These are phyloP conservation scores for Trissolcus basalis DNA, from an alignment of 1,140 invertebrate species.

Conservation along the genomic window DNA sequence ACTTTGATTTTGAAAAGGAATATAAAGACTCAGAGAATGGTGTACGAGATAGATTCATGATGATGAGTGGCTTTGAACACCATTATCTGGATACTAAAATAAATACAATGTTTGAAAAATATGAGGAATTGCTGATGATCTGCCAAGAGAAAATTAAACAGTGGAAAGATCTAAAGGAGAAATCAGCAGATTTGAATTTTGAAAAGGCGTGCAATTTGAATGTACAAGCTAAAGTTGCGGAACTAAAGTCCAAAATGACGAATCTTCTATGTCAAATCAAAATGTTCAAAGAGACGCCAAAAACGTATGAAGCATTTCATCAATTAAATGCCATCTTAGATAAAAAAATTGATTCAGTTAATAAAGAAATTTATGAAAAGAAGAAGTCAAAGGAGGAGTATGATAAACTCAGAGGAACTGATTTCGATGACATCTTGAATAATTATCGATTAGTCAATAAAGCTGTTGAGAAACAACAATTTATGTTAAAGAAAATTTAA, in stretches of 20 bases:
- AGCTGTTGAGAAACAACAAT: conserved; percentile 35
- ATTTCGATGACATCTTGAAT: conserved; percentile 50
- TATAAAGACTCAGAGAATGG: conserved; percentile 8
- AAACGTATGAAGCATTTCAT: conserved; percentile 38
- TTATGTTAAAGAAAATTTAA: conserved; percentile 26
- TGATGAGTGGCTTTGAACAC: conserved; percentile 35
- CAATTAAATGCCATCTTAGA: conserved; percentile 39
- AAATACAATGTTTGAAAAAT: conserved; percentile 26
- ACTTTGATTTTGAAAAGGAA: too few species aligned
- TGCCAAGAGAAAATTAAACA: conserved; percentile 20
- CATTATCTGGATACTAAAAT: conserved; percentile 4
- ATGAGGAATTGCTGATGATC: conserved; percentile 22
- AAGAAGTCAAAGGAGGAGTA: conserved; percentile 39
- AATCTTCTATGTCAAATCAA: conserved; percentile 27
- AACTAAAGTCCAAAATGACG: conserved; percentile 35
- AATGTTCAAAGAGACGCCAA: conserved; percentile 48
- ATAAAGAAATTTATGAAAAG: conserved; percentile 52
- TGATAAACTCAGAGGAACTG: conserved; percentile 33
- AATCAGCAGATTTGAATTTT: conserved; percentile 8
- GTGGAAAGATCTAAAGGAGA: conserved; percentile 23
- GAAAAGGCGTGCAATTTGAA: conserved; percentile 23
- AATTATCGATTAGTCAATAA: conserved; percentile 31
- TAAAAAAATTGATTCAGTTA: conserved; percentile 30
- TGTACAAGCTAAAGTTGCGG: conserved; percentile 19
- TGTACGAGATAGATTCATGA: conserved; percentile 17